Conservation (phyloP, 1,140 invertebrate species). For the Xylocopa sonorina region DNA sequence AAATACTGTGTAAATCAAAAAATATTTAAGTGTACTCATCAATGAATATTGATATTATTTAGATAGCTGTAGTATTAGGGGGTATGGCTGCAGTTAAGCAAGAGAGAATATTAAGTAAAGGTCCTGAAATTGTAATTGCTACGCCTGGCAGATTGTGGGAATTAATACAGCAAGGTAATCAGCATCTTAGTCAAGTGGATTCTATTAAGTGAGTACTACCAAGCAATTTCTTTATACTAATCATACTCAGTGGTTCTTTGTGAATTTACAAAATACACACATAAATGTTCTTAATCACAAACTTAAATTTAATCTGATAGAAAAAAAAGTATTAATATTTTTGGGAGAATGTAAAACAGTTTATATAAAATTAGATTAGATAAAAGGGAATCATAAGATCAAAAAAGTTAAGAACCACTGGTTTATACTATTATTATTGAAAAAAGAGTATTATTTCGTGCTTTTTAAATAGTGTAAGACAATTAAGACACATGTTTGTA, state of each 20-base stretch:
- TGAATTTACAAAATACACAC: too few species aligned
- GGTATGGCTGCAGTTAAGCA: conserved; percentile 96
- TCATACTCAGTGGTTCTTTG: not conserved
- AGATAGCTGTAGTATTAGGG: conserved; percentile 91
- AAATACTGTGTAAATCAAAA: too few species aligned
- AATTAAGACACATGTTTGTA: conserved; percentile 31
- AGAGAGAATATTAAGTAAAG: conserved; percentile 89
- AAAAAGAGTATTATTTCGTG: not conserved
- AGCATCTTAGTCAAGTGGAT: conserved; percentile 87
- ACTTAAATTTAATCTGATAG: too few species aligned
- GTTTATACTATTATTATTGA: too few species aligned
- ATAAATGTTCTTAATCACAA: too few species aligned
- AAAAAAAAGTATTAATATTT: too few species aligned
- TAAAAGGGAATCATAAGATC: too few species aligned
- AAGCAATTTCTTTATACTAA: not conserved
- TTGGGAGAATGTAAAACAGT: too few species aligned
- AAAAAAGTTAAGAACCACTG: too few species aligned
- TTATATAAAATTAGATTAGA: too few species aligned
- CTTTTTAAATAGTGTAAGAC: conserved; percentile 44
- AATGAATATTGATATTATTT: conserved; percentile 47
- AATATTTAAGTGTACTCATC: too few species aligned
- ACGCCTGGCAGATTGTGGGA: conserved; percentile 98
- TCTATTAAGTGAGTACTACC: conserved; percentile 84
- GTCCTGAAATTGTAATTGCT: conserved; percentile 96
- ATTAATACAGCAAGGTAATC: conserved; percentile 89